These are phyloP conservation scores for Cyclophora punctaria DNA, from an alignment of 2,888 invertebrate genomes.

Conservation along the genomic window DNA sequence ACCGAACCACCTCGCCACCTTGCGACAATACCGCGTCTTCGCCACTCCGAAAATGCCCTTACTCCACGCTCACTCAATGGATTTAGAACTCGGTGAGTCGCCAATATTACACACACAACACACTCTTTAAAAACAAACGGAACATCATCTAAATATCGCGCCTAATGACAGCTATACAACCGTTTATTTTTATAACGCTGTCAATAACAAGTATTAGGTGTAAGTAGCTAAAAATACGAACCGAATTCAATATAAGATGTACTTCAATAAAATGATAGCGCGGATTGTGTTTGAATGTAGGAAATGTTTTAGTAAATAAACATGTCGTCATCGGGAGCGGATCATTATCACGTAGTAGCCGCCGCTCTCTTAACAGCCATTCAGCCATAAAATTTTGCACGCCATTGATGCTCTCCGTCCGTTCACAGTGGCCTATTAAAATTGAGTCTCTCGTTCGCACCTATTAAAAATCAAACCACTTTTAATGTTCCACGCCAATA, in stretches of 20 bases:
- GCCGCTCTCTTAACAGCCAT: constrained; percentile 10
- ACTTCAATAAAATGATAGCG: constrained; percentile 3
- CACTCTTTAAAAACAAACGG: too few relatives aligned
- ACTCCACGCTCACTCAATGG: constrained; percentile 2
- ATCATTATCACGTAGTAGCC: constrained; percentile 15
- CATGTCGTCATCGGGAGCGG: constrained; percentile 8
- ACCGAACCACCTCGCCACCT: too few relatives aligned
- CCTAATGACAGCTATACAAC: not conserved
- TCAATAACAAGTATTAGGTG: too few relatives aligned
- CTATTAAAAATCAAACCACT: constrained; percentile 8
- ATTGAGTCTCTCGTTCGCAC: constrained; percentile 7
- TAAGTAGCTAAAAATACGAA: too few relatives aligned
- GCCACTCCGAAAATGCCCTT: constrained; percentile 2
- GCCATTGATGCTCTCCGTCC: constrained; percentile 12
- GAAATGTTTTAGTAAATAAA: constrained; percentile 9
- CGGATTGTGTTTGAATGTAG: not conserved
- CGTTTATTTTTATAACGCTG: constrained; percentile 15
- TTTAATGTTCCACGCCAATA: constrained; percentile 6
- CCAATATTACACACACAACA: too few relatives aligned
- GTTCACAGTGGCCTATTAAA: constrained; percentile 7
- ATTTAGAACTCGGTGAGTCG: constrained; percentile 5
- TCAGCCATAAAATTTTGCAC: constrained; percentile 13
- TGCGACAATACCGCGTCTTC: constrained; percentile 3
- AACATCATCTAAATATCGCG: too few relatives aligned
- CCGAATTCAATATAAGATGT: too few relatives aligned